Evolutionary conservation across 2,113 vertebrate species (phyloP).

Genomic region (Colinus virginianus): DNA sequence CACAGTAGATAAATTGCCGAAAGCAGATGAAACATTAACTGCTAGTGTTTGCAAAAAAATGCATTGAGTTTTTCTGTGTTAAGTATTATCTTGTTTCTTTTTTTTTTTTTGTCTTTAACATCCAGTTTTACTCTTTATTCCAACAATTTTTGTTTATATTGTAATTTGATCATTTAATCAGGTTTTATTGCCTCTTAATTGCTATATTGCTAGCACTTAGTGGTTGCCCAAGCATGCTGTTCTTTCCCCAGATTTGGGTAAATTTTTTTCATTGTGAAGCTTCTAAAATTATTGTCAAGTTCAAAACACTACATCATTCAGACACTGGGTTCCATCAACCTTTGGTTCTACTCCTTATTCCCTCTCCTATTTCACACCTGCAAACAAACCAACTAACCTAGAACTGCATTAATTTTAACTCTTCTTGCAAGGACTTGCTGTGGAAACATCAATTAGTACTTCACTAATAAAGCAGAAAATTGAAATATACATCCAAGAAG

Average conservation of each 20-base stretch:
- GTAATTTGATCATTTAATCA: background rate
- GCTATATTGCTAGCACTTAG: background rate
- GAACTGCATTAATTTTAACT: background rate
- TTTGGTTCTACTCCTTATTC: background rate
- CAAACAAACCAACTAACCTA: background rate
- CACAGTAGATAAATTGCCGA: background rate
- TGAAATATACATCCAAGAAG: background rate
- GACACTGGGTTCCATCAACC: background rate
- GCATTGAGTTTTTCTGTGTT: background rate
- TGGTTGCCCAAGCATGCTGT: background rate
- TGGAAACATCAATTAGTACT: background rate
- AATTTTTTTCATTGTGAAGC: background rate
- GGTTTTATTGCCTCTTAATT: background rate
- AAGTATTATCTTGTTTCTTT: background rate
- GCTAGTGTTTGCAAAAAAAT: background rate
- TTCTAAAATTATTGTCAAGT: background rate
- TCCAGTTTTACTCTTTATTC: background rate
- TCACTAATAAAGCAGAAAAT: background rate
- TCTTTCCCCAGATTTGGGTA: background rate
- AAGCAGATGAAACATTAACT: background rate
- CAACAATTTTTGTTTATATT: background rate
- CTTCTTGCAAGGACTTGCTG: background rate
- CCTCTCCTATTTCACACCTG: background rate
- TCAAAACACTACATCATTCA: background rate
- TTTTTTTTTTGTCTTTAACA: background rate